Percentiles rank a stretch among this genome's conserved stretches.
Conservation (phyloP, 1,140 invertebrate genomes). For the Probaryconus sp. region DNA sequence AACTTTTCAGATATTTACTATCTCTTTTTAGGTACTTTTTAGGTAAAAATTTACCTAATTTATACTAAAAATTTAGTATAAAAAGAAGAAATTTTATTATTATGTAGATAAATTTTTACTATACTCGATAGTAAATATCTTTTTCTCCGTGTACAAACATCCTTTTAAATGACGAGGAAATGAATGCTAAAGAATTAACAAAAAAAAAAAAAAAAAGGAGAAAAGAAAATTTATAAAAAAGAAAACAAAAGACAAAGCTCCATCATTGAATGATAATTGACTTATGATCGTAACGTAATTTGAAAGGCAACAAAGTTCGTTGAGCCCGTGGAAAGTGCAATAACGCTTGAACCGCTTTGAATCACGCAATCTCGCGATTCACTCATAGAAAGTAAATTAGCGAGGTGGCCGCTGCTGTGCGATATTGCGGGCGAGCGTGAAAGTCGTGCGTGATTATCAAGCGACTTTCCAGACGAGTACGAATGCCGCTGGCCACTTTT, state of each 20-base stretch:
- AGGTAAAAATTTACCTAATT: too few species aligned
- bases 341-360: conserved; percentile 18
- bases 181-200: too few species aligned
- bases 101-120: too few species aligned
- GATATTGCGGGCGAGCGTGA: conserved; percentile 62
- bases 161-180: too few species aligned
- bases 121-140: too few species aligned
- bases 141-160: too few species aligned
- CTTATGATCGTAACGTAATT: not conserved
- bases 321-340: conserved; percentile 40
- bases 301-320: conserved; percentile 10
- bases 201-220: too few species aligned
- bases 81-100: too few species aligned
- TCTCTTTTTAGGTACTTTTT: too few species aligned
- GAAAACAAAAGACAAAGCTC: not conserved
- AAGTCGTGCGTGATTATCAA: conserved; percentile 63
- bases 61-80: too few species aligned
- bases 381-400: conserved; percentile 68
- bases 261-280: not conserved
- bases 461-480: conserved; percentile 51
- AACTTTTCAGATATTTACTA: too few species aligned
- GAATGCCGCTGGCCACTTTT: conserved; percentile 44
- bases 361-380: conserved; percentile 49
- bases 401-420: conserved; percentile 24
- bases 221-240: too few species aligned